These are phyloP conservation scores for Laticauda colubrina DNA, from an alignment of 2,113 vertebrate genomes.

Conservation along the genomic window DNA sequence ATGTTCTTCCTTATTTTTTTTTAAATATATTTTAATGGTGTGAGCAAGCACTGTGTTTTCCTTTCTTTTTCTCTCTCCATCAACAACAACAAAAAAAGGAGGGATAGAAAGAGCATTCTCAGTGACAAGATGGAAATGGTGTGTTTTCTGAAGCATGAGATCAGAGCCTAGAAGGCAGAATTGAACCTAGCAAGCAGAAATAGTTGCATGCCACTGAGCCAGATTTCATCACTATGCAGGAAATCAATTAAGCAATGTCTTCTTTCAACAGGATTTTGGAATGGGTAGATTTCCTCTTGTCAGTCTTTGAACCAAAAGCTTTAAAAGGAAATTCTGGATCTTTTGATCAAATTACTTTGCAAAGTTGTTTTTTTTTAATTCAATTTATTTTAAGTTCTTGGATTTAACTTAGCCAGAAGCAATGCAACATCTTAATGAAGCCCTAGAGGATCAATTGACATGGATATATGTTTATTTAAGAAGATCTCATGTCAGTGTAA, in stretches of 20 bases:
- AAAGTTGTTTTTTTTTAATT: not conserved
- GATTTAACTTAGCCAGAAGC: not conserved
- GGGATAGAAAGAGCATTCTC: slow-evolving; percentile 6
- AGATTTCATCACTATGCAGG: slow-evolving; percentile 52
- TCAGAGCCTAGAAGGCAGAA: slow-evolving; percentile 72
- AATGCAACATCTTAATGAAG: not conserved
- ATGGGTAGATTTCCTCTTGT: not conserved
- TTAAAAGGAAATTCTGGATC: not conserved
- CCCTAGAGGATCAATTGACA: not conserved
- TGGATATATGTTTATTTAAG: not conserved
- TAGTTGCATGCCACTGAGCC: slow-evolving; percentile 83
- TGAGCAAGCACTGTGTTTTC: not conserved
- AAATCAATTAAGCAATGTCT: slow-evolving; percentile 30
- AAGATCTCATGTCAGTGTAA: not conserved
- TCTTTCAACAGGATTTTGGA: slow-evolving; percentile 22
- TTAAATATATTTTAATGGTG: not conserved
- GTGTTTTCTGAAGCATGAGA: slow-evolving; percentile 67
- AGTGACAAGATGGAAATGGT: slow-evolving; percentile 79
- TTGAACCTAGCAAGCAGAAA: slow-evolving; percentile 61
- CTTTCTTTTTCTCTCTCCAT: not conserved
- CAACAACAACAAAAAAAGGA: not conserved
- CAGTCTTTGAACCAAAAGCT: not conserved
- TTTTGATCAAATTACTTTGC: not conserved
- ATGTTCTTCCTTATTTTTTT: not conserved
- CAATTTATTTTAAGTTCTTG: not conserved